These are phyloP conservation scores for Leptoclinus maculatus DNA, from an alignment of 2,797 vertebrate genomes.

Conservation along the genomic window DNA sequence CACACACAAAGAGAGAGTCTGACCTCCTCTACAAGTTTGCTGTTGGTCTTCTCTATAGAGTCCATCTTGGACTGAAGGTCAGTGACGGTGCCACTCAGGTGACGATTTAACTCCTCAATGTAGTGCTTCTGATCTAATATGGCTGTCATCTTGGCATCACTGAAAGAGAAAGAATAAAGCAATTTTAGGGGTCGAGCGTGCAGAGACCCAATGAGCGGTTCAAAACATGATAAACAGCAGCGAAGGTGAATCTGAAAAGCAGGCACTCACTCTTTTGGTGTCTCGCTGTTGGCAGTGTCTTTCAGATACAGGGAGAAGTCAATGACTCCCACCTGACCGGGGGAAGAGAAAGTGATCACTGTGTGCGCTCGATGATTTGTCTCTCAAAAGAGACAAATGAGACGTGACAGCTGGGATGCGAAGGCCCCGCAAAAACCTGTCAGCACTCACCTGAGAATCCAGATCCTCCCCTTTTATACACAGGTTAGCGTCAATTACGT, in stretches of 20 bases:
- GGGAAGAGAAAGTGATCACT: constrained; percentile 28
- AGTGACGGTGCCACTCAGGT: constrained; percentile 94
- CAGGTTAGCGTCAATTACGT: constrained; percentile 98
- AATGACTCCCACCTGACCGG: constrained; percentile 93
- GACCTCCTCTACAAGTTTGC: constrained; percentile 98
- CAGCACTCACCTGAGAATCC: constrained; percentile 90
- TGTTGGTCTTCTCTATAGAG: constrained; percentile 95
- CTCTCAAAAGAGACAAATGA: not conserved
- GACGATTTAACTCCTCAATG: constrained; percentile 96
- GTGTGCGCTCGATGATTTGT: not conserved
- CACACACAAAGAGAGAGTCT: constrained; percentile 16
- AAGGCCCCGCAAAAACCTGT: not conserved
- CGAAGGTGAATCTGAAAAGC: not conserved
- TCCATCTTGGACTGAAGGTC: constrained; percentile 98
- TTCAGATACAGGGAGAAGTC: constrained; percentile 98
- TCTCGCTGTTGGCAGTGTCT: constrained; percentile 87
- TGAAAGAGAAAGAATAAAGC: constrained; percentile 51
- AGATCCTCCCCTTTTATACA: constrained; percentile 99
- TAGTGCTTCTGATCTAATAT: constrained; percentile 99
- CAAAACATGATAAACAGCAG: not conserved
- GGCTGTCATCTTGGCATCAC: constrained; percentile 92
- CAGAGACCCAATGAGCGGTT: not conserved
- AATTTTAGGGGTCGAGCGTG: not conserved
- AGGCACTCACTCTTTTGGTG: constrained; percentile 89
- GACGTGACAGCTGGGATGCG: not conserved